Base-by-base conservation (phyloP, 35 echinoderm and acorn worm genomes). In the Stichopus chloronotus region DNA sequence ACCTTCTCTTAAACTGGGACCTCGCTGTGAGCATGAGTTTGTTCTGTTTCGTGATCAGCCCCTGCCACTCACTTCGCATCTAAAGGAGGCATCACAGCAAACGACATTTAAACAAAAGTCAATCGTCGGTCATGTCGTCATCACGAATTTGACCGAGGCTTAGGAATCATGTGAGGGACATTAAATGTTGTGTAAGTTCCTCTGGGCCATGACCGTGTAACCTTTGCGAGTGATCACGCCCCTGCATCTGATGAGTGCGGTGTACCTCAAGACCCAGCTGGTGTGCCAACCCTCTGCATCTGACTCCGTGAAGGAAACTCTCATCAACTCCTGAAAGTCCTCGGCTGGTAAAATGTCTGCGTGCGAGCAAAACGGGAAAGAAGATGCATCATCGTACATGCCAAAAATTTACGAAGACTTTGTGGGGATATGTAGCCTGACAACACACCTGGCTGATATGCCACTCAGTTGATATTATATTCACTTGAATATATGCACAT, bases 221-320 rank as follows among this genome's bases (percentile, higher is more conserved):
- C 97, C 97, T 52, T 99, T 99, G 52, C 87, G 87, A 7, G 94
- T 95, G 25, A 99, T 93, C 17, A 99, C 92, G 2, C 95, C 97
- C 43, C 97, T 57, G 74, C 92, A 87, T 19, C 92, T 92, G 23
- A 99, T 94, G 25, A 99, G 92, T 5, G 94, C 93, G 4, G 95
- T 95, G 92, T 96, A 99, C 52, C 97, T 94, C 54, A 99, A 25
- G 8, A 93, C 94, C 97, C 97, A 99, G 57, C 95, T 93, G 13
- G 97, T 92, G 65, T 96, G 92, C 97, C 95, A 99, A 13, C 88
- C 87, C 5, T 87, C 57, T 14, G 94, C 94, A 92, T 97, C 96
- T 10, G 63, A 16, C 4, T 94, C 79, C 12, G 94, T 71, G 85
- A 93, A 99, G 63, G 88, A 93, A 14, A 87, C 78, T 5, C 25